Conservation (phyloP, 2,797 vertebrate species). For the Intellagama lesueurii region DNA sequence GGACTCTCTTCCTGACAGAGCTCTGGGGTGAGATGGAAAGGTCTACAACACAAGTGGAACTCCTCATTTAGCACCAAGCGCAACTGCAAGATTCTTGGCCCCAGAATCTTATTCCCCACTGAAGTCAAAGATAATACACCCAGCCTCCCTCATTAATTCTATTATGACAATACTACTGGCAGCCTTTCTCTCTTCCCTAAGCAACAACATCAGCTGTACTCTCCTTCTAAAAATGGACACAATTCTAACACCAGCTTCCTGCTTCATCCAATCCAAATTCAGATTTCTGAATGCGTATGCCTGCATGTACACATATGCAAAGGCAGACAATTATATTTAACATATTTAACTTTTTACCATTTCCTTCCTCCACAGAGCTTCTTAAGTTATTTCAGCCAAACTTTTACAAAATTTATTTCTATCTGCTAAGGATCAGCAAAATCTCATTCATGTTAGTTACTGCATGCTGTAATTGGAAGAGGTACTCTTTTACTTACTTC, state of each 20-base stretch:
- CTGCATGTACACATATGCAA: no score
- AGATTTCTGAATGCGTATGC: background rate
- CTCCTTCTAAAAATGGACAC: background rate
- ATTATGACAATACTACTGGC: no score
- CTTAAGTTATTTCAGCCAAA: background rate
- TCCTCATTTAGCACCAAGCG: background rate
- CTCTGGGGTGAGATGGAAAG: background rate
- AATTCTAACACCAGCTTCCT: background rate
- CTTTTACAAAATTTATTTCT: background rate
- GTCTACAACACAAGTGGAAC: background rate
- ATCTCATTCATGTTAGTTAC: background rate
- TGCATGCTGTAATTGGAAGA: background rate
- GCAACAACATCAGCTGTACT: background rate
- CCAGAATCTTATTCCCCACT: background rate
- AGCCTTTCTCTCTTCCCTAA: background rate
- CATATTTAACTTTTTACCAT: background rate
- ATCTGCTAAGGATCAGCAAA: background rate
- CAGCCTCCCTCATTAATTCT: background rate
- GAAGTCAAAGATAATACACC: background rate
- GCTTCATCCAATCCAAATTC: background rate
- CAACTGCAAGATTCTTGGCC: background rate
- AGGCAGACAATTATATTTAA: background rate
- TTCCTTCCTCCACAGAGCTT: background rate
- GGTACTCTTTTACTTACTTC: slow-evolving; percentile 80
- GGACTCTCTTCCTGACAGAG: background rate